Percentiles rank a stretch among this genome's conserved stretches.
These are phyloP conservation scores for Tupaia tana DNA, from an alignment of 2,113 vertebrate genomes.

Conservation along the genomic window DNA sequence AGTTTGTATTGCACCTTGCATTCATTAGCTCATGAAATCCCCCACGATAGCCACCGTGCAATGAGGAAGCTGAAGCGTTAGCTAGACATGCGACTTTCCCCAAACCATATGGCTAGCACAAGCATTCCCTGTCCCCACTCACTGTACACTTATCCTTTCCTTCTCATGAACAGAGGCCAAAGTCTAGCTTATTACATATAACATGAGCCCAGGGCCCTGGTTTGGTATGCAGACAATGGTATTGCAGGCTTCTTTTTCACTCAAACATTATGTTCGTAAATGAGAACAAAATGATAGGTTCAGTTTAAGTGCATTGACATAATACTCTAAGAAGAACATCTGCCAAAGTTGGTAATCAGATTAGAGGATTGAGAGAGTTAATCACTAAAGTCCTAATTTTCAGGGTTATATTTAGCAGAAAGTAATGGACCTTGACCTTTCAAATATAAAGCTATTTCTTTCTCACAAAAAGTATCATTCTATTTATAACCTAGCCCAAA, in stretches of 20 bases:
- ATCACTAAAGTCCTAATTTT: slow-evolving; percentile 59
- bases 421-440: slow-evolving; percentile 62
- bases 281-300: slow-evolving; percentile 38
- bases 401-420: slow-evolving; percentile 65
- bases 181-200: not conserved
- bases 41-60: not conserved
- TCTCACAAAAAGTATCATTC: slow-evolving; percentile 23
- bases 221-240: not conserved
- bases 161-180: not conserved
- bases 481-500: slow-evolving; percentile 14
- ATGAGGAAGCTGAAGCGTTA: not conserved
- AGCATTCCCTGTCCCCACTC: not conserved
- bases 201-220: not conserved
- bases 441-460: slow-evolving; percentile 36
- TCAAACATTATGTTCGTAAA: slow-evolving; percentile 24
- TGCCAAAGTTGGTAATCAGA: slow-evolving; percentile 63
- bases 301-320: slow-evolving; percentile 19
- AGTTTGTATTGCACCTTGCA: not conserved
- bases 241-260: not conserved
- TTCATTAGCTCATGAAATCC: not conserved
- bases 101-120: not conserved
- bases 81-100: not conserved
- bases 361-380: slow-evolving; percentile 65
- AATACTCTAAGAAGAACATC: slow-evolving; percentile 26
- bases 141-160: not conserved